Evolutionary conservation across 1,140 invertebrate species (phyloP), one percentile per base, ranked within the genome.

Genomic region (Calliphora vicina): DNA sequence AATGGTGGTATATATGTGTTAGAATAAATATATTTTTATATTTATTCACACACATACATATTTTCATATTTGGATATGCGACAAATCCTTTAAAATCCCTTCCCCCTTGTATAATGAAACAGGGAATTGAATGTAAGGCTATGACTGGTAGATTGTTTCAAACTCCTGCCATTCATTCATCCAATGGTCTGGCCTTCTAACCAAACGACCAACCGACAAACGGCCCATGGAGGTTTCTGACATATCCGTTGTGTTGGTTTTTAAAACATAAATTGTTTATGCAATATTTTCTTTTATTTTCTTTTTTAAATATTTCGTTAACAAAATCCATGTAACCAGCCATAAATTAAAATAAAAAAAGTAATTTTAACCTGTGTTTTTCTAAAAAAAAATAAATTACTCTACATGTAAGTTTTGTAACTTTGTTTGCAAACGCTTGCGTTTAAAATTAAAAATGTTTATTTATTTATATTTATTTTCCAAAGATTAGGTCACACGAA

Each of bases 261-360:
- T 43, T 8, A 78, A 78, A 78, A 78, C 74, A 78, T 78, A 78
- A 78, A 78, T 78, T 78, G 35, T 78, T 78, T 43, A 78, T 78
- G 61, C 61, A 23, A 23, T 23, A n/a, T 67, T 67, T 20, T 23
- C 23, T 67, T 1, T 8, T 67, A 23, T 67, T 57, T 57, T 57
- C 0, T 10, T 57, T 57, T 15, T 57, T 15, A n/a, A 57, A n/a
- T 57, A 10, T 57, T 15, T 17, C n/a, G n/a, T n/a, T n/a, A n/a
- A n/a, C 13, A 61, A n/a, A 61, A 61, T 61, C 1, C 13, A 3
- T 17, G 50, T 6, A 61, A 17, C 13, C 50, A 17, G 12, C 17
- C 13, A 6, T 61, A 61, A 17, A 61, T 61, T 61, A 17, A 61
- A 61, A 61, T n/a, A 61, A 61, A 0, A 61, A 61, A 1, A 17